Base-by-base conservation (phyloP, 2,113 vertebrate genomes). In the Pelecanus crispus region DNA sequence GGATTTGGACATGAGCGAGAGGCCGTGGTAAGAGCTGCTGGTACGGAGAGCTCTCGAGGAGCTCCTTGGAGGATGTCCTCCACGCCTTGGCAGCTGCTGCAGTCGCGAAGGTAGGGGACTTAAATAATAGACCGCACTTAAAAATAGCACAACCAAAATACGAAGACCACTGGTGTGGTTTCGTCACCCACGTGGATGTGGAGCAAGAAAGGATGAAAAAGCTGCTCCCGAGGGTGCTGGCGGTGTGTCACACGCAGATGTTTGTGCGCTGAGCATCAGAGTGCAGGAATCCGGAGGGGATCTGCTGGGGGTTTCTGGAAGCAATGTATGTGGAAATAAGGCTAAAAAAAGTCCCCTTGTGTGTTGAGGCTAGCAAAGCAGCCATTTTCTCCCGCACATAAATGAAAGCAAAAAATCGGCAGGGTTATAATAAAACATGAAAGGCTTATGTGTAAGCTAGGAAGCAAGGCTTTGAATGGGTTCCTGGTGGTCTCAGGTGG, bases 401-500 rank as follows among this genome's bases (percentile, higher is more conserved):
- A 98, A 98, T 97, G 97, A 96, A 97, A 97, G 96, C 84, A 97
- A 96, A 96, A 93, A 98, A 96, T 96, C 32, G 38, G 34, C 88
- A 79, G 92, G 38, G 86, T 96, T 95, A 95, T 97, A 97, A 98
- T 97, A 98, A 98, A 98, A 98, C 95, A 98, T 97, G 97, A 98
- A 98, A 98, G 98, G 97, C 98, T 97, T 97, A 97, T 84, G 95
- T 93, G 92, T 97, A 97, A 98, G 96, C 94, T 77, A 6, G 90
- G 58, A 93, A 97, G 96, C 94, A 68, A 93, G 80, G 91, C 88
- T 96, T 79, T 97, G 97, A 97, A 98, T 95, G 97, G 96, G 68
- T 86, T 97, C 86, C 59, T 84, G 63, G 91, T 36, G 97, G 98
- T 98, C 99, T 98, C 99, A 99, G 99, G 98, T 99, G 99, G 98